Conservation (phyloP, 2,113 vertebrate genomes). For the Pithys albifrons region DNA sequence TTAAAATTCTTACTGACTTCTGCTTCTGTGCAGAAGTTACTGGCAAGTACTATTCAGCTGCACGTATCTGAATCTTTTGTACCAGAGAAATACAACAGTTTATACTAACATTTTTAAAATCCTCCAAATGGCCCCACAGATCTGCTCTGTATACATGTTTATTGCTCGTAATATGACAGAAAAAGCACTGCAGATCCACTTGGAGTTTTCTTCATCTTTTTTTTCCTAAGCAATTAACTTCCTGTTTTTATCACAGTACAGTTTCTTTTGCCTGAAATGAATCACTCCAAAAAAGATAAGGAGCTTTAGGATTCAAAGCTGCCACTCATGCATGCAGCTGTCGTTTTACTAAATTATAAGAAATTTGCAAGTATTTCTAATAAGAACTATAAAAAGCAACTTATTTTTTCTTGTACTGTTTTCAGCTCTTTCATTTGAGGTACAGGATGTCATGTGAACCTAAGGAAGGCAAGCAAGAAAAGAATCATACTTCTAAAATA, state of each 20-base stretch:
- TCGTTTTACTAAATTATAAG: background rate
- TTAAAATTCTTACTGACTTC: background rate
- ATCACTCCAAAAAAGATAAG: conserved; percentile 27
- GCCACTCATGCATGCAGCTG: conserved; percentile 20
- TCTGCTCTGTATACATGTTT: background rate
- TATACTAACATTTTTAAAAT: background rate
- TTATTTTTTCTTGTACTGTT: background rate
- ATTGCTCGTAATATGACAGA: background rate
- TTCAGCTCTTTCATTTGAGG: background rate
- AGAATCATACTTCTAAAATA: background rate
- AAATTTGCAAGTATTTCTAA: conserved; percentile 20
- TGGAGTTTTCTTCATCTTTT: background rate
- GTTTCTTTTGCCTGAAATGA: conserved; percentile 33
- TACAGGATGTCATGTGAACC: background rate
- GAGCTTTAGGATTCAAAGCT: conserved; percentile 37
- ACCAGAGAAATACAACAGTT: background rate
- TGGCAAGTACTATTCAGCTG: background rate
- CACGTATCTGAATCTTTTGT: background rate
- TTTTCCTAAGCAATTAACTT: conserved; percentile 5
- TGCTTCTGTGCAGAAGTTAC: background rate
- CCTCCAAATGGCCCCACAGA: conserved; percentile 23
- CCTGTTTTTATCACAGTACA: conserved; percentile 24
- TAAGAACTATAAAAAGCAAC: background rate
- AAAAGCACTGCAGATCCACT: conserved; percentile 32
- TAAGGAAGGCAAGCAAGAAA: background rate